Conservation (phyloP, 2,888 invertebrate genomes). For the Lasioglossum pauxillum region DNA sequence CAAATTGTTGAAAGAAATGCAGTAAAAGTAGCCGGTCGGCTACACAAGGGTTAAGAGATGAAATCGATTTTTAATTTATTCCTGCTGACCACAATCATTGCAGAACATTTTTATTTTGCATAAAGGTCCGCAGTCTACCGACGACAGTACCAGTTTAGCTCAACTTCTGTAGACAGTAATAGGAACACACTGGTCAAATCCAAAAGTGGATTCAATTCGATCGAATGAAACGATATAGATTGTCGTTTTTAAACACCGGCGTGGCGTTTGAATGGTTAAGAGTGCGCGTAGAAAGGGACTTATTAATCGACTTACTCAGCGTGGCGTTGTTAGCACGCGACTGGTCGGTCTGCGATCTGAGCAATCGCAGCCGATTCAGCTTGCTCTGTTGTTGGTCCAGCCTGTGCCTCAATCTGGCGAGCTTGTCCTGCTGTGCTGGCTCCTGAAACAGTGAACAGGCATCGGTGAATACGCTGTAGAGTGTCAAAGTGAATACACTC, state of each 20-base stretch:
- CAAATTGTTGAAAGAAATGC: no score
- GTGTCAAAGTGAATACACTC: conserved; percentile 28
- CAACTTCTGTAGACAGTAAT: background rate
- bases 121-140: no score
- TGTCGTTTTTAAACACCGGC: background rate
- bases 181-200: background rate
- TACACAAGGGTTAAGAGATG: no score
- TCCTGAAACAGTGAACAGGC: conserved; percentile 84
- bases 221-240: background rate
- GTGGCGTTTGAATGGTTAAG: background rate
- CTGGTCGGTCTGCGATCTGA: conserved; percentile 97
- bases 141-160: no score
- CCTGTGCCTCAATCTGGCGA: conserved; percentile 94
- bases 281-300: background rate
- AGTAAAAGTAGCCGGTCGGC: no score
- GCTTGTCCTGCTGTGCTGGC: conserved; percentile 94
- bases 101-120: no score
- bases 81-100: no score
- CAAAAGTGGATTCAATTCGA: background rate
- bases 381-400: conserved; percentile 98
- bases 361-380: conserved; percentile 94
- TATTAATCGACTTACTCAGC: conserved; percentile 90
- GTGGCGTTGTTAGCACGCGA: conserved; percentile 96
- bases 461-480: conserved; percentile 13
- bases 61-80: no score